A percentile compares a stretch with the other conserved stretches of the same genome.
Conservation (phyloP, 2,888 invertebrate species). For the Kryphioiulus occultus region DNA sequence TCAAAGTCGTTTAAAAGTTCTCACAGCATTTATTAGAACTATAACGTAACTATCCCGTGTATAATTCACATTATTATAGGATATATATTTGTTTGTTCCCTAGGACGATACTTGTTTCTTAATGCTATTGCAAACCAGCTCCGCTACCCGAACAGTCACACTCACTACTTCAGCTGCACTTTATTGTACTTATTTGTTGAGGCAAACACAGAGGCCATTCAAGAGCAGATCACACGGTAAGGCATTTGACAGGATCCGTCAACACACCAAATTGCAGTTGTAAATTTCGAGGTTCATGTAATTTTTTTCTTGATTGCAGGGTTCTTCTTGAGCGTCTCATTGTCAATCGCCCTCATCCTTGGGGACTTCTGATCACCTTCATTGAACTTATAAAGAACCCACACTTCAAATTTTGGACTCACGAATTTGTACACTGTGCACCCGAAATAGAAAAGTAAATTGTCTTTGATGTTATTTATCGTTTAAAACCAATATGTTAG, state of each 20-base stretch:
- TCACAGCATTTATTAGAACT: no score
- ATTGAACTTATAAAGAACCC: conserved; percentile 99
- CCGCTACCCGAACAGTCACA: conserved; percentile 99
- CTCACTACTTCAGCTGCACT: conserved; percentile 99
- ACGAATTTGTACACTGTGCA: conserved; percentile 99
- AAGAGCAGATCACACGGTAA: conserved; percentile 91
- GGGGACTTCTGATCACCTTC: conserved; percentile 98
- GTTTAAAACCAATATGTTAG: no score
- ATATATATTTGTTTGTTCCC: not conserved
- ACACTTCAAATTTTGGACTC: conserved; percentile 97
- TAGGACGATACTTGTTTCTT: conserved; percentile 87
- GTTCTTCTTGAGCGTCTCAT: conserved; percentile 96
- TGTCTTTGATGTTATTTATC: not conserved
- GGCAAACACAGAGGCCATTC: conserved; percentile 95
- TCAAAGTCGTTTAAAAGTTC: no score
- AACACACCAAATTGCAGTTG: no score
- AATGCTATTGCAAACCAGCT: conserved; percentile 99
- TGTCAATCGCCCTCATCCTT: conserved; percentile 98
- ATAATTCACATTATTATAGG: not conserved
- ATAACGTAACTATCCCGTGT: no score
- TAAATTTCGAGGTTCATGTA: no score
- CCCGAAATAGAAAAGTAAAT: conserved; percentile 99
- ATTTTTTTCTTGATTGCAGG: conserved; percentile 62
- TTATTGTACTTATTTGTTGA: conserved; percentile 96
- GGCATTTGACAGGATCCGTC: conserved; percentile 37